Evolutionary conservation across 2,113 vertebrate species (phyloP).

Genomic region (Cavia porcellus): DNA sequence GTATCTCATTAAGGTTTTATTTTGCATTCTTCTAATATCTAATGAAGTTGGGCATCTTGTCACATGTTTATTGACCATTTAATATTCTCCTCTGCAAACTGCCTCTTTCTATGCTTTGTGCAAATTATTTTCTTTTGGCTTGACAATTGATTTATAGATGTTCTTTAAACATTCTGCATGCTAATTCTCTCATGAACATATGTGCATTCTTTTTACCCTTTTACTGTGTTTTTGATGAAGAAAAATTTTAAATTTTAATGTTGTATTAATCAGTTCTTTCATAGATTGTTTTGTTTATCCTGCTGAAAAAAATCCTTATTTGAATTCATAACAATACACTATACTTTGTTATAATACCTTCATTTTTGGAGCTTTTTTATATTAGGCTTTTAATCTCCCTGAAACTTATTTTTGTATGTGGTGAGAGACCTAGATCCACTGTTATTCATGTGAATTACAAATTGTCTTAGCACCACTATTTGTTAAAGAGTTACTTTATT

Average conservation of each 20-base stretch:
- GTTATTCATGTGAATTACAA: background rate
- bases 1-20: background rate
- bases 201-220: background rate
- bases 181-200: background rate
- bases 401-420: conserved; percentile 18
- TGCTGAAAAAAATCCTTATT: conserved; percentile 20
- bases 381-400: conserved; percentile 19
- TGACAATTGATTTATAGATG: background rate
- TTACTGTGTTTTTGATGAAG: background rate
- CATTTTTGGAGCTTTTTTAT: background rate
- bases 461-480: background rate
- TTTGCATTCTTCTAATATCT: background rate
- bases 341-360: background rate
- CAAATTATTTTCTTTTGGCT: background rate
- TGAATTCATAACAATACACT: conserved; percentile 24
- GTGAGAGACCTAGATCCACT: background rate
- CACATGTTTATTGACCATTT: background rate
- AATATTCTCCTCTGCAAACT: background rate
- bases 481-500: background rate
- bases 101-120: background rate
- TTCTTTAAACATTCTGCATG: background rate
- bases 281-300: background rate
- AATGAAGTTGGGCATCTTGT: background rate
- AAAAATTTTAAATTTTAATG: conserved; percentile 21
- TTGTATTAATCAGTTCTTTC: background rate